Evolutionary conservation across 2,113 vertebrate genomes (phyloP).

Genomic region (Psittacula cyanocephala): DNA sequence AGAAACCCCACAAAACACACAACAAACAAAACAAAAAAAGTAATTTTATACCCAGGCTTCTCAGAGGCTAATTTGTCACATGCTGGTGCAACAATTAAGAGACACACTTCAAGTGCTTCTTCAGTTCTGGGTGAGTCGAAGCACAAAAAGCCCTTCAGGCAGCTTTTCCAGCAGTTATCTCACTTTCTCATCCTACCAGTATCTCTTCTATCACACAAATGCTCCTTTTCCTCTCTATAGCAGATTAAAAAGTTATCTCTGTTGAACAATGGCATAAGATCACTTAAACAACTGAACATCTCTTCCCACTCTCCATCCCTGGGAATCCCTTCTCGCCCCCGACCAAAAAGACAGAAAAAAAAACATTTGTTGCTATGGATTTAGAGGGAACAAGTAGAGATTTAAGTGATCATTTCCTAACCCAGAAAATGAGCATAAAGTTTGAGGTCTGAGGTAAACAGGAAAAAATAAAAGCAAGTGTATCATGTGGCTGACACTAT

Average conservation of each 20-base stretch:
- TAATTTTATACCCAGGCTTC: not conserved
- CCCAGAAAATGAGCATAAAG: not conserved
- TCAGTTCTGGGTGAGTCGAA: not conserved
- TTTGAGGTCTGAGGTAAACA: not conserved
- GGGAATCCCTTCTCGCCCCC: not conserved
- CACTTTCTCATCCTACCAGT: constrained; percentile 17
- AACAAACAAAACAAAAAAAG: not conserved
- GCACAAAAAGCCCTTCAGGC: not conserved
- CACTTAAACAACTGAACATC: not conserved
- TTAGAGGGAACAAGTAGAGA: not conserved
- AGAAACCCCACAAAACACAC: not conserved
- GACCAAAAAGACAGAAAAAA: not conserved
- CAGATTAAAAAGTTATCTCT: constrained; percentile 56
- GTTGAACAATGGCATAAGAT: constrained; percentile 9
- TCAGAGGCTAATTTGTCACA: constrained; percentile 10
- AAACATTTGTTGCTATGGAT: not conserved
- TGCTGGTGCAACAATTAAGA: constrained; percentile 35
- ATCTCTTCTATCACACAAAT: constrained; percentile 32
- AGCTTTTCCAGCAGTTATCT: constrained; percentile 45
- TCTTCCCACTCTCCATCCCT: not conserved
- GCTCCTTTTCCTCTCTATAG: not conserved
- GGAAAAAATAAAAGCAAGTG: not conserved
- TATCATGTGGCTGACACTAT: not conserved
- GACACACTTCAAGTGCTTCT: constrained; percentile 4
- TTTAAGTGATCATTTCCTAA: not conserved